Evolutionary conservation across 2,888 invertebrate genomes (phyloP).

Genomic region (Drosophila infuscata): DNA sequence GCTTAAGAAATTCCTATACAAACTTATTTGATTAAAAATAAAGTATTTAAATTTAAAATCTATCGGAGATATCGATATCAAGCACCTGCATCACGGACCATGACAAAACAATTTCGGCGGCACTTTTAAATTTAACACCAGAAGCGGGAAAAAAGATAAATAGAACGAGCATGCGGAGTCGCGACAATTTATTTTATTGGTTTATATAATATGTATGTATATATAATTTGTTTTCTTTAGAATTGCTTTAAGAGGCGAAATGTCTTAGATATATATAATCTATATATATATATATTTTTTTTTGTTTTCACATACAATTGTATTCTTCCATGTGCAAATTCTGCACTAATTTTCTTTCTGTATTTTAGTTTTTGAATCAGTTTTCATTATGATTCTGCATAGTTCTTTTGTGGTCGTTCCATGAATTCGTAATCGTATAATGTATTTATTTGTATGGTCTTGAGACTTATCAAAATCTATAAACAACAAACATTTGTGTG

Average conservation of each 20-base stretch:
- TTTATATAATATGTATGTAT: constrained; percentile 72
- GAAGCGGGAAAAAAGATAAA: background rate
- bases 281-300: constrained; percentile 52
- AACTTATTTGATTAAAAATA: background rate
- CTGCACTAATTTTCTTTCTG: constrained; percentile 24
- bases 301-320: constrained; percentile 55
- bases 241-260: constrained; percentile 83
- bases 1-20: background rate
- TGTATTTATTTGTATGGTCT: constrained; percentile 40
- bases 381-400: constrained; percentile 51
- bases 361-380: constrained; percentile 33
- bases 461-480: constrained; percentile 72
- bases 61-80: background rate
- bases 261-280: constrained; percentile 67
- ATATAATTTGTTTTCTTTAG: constrained; percentile 76
- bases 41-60: background rate
- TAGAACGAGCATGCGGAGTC: constrained; percentile 29
- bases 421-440: constrained; percentile 24
- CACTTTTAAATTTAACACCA: background rate
- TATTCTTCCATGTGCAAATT: constrained; percentile 41
- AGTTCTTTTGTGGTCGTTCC: constrained; percentile 28
- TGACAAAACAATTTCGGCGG: background rate
- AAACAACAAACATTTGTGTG: constrained; percentile 9
- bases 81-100: background rate
- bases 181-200: constrained; percentile 73